phyloP scores from a whole-genome alignment of 2,888 invertebrate genomes.

The Cheilosia grossa region DNA sequence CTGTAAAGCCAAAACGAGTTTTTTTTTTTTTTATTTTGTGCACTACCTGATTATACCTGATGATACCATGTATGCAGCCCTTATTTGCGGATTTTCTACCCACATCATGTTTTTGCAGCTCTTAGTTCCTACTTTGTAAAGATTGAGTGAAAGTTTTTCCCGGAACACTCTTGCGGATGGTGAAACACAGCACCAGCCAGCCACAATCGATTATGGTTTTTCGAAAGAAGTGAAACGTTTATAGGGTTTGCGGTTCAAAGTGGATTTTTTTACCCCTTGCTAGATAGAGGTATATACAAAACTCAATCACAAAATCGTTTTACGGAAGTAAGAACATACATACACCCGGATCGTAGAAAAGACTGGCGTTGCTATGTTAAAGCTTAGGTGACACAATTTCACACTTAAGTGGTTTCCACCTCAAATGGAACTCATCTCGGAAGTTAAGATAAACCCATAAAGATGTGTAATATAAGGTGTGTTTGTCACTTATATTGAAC shows the following conservation, averaged over 20 bases:
- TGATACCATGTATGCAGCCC: slow-evolving; percentile 29
- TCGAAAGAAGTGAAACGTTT: slow-evolving; percentile 42
- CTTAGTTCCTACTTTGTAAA: slow-evolving; percentile 39
- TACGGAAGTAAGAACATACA: slow-evolving; percentile 30
- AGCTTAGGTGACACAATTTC: slow-evolving; percentile 32
- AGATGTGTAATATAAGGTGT: not conserved
- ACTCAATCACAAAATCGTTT: slow-evolving; percentile 41
- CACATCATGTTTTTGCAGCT: slow-evolving; percentile 48
- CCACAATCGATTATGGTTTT: slow-evolving; percentile 54
- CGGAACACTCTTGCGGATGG: not conserved
- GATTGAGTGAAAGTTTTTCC: slow-evolving; percentile 23
- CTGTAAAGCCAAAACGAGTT: not conserved
- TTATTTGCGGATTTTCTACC: slow-evolving; percentile 49
- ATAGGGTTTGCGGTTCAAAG: slow-evolving; percentile 43
- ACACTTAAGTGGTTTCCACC: slow-evolving; percentile 34
- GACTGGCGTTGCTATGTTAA: slow-evolving; percentile 4
- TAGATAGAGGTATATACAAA: slow-evolving; percentile 18
- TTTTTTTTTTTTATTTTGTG: not conserved
- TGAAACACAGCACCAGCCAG: slow-evolving; percentile 40
- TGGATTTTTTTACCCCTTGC: not conserved
- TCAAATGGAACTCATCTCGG: slow-evolving; percentile 2
- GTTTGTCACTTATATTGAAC: not conserved
- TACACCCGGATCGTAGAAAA: slow-evolving; percentile 8
- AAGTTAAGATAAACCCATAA: not conserved
- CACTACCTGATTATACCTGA: not conserved